phyloP scores from a whole-genome alignment of 2,113 vertebrate genomes.

The Seriola rivoliana region DNA sequence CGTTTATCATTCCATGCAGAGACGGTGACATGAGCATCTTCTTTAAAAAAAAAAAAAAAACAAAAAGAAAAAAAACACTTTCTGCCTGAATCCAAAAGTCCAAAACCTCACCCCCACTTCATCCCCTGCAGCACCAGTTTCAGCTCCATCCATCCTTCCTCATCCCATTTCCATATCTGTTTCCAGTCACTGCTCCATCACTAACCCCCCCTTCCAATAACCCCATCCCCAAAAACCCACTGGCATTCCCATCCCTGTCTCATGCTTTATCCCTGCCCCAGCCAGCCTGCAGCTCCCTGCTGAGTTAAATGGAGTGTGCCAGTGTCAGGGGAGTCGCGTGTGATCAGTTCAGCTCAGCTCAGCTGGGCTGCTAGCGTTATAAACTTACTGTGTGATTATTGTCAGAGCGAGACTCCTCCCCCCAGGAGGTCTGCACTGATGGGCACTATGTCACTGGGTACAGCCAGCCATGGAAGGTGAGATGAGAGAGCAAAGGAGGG shows the following conservation, averaged over 20 bases:
- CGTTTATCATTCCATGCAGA: conserved; percentile 43
- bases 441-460: conserved; percentile 79
- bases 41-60: conserved; percentile 19
- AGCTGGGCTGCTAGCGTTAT: conserved; percentile 80
- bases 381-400: conserved; percentile 84
- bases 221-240: conserved; percentile 48
- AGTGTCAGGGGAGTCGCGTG: conserved; percentile 76
- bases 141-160: conserved; percentile 46
- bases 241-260: conserved; percentile 64
- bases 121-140: conserved; percentile 58
- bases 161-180: conserved; percentile 69
- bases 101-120: conserved; percentile 33
- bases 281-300: conserved; percentile 72
- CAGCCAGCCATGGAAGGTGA: conserved; percentile 61
- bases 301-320: conserved; percentile 86
- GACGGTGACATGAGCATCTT: conserved; percentile 33
- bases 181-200: conserved; percentile 66
- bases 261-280: conserved; percentile 71
- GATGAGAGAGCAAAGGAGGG: conserved; percentile 51
- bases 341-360: conserved; percentile 74
- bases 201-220: conserved; percentile 39
- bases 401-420: conserved; percentile 77
- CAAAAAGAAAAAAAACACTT: conserved; percentile 12
- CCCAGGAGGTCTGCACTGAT: conserved; percentile 76
- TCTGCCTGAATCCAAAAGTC: conserved; percentile 45